Evolutionary conservation across 2,888 invertebrate species (phyloP).

Genomic region (Nemotelus nigrinus): DNA sequence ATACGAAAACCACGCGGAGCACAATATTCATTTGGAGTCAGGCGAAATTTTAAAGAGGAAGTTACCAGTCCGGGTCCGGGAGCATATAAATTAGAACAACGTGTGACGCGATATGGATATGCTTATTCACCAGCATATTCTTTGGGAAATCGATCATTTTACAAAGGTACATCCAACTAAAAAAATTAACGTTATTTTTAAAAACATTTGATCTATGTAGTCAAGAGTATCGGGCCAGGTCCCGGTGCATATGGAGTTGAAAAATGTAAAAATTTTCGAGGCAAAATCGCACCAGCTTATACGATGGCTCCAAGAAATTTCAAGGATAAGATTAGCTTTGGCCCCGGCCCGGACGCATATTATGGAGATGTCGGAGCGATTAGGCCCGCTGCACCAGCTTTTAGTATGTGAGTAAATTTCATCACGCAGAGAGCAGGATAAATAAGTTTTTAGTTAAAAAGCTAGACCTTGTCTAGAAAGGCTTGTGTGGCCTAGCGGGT

Average conservation of each 20-base stretch:
- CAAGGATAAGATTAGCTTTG: slow-evolving; percentile 52
- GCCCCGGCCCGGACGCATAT: slow-evolving; percentile 61
- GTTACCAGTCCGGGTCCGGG: slow-evolving; percentile 60
- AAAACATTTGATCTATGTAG: slow-evolving; percentile 49
- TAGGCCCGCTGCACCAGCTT: slow-evolving; percentile 57
- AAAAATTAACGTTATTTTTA: too few relatives aligned
- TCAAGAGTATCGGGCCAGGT: slow-evolving; percentile 58
- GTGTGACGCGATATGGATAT: slow-evolving; percentile 58
- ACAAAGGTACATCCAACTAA: slow-evolving; percentile 20
- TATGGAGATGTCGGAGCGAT: slow-evolving; percentile 54
- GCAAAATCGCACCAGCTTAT: slow-evolving; percentile 65
- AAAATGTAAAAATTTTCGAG: slow-evolving; percentile 56
- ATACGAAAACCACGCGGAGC: slow-evolving; percentile 67
- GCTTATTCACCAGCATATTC: slow-evolving; percentile 65
- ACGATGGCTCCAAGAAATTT: slow-evolving; percentile 65
- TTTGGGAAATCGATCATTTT: slow-evolving; percentile 63
- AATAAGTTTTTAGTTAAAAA: slow-evolving; percentile 42
- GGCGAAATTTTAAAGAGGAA: slow-evolving; percentile 27
- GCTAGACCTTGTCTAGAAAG: too few relatives aligned
- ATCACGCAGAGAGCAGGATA: too few relatives aligned
- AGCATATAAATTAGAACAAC: slow-evolving; percentile 56
- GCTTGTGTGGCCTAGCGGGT: too few relatives aligned
- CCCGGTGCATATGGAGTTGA: slow-evolving; percentile 60
- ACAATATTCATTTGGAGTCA: slow-evolving; percentile 60
- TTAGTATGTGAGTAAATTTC: slow-evolving; percentile 57